Conservation (phyloP, 1,140 invertebrate genomes). For the Drosophila persimilis region DNA sequence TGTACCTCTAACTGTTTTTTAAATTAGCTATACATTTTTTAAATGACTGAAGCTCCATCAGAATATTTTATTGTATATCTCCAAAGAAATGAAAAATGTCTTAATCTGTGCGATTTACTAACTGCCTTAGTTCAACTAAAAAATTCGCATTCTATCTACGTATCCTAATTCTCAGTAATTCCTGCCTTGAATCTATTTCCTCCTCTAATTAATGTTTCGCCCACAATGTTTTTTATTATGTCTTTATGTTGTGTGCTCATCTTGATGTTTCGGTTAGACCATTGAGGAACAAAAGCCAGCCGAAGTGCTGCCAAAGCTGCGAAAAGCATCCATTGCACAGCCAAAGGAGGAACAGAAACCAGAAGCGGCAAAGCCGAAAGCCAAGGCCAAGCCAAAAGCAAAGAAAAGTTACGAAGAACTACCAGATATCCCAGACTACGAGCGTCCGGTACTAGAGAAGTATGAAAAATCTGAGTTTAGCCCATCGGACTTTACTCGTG, state of each 20-base stretch:
- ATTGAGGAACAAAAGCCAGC: conserved; percentile 59
- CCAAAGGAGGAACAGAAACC: conserved; percentile 69
- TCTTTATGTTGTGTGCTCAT: background rate
- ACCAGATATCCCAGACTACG: conserved; percentile 90
- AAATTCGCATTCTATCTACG: no score
- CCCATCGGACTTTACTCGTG: conserved; percentile 67
- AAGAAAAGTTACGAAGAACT: conserved; percentile 86
- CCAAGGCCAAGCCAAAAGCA: conserved; percentile 84
- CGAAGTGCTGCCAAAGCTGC: conserved; percentile 78
- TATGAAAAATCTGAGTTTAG: conserved; percentile 84
- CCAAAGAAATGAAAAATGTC: no score
- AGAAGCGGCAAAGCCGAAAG: conserved; percentile 83
- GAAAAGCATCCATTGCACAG: conserved; percentile 67
- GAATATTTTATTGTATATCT: no score
- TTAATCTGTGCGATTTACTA: no score
- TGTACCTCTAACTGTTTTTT: no score
- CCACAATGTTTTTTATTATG: background rate
- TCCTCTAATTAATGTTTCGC: background rate
- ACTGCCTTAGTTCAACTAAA: no score
- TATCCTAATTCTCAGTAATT: no score
- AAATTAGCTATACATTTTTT: no score
- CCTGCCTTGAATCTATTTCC: background rate
- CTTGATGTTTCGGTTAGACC: conserved; percentile 20
- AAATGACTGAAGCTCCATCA: no score
- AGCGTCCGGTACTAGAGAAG: conserved; percentile 85